Base-by-base conservation (phyloP, 2,888 invertebrate species). In the Drosophila cracens region DNA sequence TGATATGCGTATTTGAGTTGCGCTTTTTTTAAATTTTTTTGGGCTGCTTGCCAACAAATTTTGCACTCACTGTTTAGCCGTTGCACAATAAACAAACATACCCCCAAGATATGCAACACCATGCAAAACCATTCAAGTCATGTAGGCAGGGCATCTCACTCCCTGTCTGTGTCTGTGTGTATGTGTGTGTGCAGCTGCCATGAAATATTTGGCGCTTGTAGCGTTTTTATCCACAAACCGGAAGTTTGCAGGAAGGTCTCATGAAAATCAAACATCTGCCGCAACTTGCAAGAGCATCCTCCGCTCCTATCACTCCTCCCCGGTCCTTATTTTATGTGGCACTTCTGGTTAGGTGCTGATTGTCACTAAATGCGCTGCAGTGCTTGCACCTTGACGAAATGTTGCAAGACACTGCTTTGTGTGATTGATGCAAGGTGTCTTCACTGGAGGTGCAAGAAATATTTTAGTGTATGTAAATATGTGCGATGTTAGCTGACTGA, bases 1-100 rank as follows among this genome's bases (percentile, higher is more conserved):
- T 90, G 85, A 90, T 90, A 90, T 85, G 90, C 89, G 90, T 90
- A 81, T 90, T 85, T 89, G 89, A 83, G 76, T 83, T 90, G 82
- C 72, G 84, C 79, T 83, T 89, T 86, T 86, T 69, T 54, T 75
- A 8, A 1, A 38, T 25, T 46, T 46, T 16, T 21, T 82, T 80
- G 77, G 89, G 87, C 84, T 74, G 61, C 56, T 52, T 59, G 66
- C 81, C 84, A 89, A 8, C 16, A 90, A 82, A 68, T 63, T 66
- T 75, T 68, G 34, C 60, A 33, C 46, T 46, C 48, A 59, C 52
- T 88, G 86, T 82, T 85, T 83, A 89, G 81, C 69, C 78, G 73
- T 62, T 83, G 87, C 81, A 85, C 46, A 89, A 90, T 78, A 85
- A 90, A 86, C 81, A 88, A 71, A 80, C 63, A 74, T 48, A 65